These are phyloP conservation scores for Arenaria interpres DNA, from an alignment of 2,113 vertebrate species.

Conservation along the genomic window DNA sequence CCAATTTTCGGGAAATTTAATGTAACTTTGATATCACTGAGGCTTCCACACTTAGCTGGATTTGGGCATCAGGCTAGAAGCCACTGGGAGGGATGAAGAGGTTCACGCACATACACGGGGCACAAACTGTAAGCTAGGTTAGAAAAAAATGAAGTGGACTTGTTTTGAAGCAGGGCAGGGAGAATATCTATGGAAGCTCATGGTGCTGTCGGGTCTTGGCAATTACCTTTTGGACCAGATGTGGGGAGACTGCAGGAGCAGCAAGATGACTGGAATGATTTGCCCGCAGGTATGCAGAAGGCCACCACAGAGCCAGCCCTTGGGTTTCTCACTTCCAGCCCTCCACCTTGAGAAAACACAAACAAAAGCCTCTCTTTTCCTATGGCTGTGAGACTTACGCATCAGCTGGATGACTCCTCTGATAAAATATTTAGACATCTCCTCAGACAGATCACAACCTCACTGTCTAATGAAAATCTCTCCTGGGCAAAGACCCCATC, in stretches of 20 bases:
- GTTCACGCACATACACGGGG: neutral
- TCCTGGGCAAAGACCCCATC: accelerated
- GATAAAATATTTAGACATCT: neutral
- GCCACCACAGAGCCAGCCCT: neutral
- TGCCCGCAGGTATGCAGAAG: neutral
- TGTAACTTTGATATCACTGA: neutral
- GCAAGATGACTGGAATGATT: neutral
- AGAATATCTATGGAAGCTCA: neutral
- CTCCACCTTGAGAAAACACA: neutral
- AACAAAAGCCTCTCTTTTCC: neutral
- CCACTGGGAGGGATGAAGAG: neutral
- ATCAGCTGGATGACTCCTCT: neutral
- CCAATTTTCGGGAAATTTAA: neutral
- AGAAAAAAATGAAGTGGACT: neutral
- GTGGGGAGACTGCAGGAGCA: neutral
- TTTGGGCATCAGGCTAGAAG: neutral
- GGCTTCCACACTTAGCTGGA: neutral
- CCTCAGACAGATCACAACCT: neutral
- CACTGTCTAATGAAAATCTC: neutral
- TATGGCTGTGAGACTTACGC: neutral
- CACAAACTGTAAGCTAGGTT: neutral
- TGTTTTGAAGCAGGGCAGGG: neutral
- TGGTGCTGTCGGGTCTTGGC: neutral
- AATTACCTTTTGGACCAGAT: neutral
- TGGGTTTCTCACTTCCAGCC: neutral